Evolutionary conservation across 2,888 invertebrate species (phyloP).

Genomic region (Torymus texanus): DNA sequence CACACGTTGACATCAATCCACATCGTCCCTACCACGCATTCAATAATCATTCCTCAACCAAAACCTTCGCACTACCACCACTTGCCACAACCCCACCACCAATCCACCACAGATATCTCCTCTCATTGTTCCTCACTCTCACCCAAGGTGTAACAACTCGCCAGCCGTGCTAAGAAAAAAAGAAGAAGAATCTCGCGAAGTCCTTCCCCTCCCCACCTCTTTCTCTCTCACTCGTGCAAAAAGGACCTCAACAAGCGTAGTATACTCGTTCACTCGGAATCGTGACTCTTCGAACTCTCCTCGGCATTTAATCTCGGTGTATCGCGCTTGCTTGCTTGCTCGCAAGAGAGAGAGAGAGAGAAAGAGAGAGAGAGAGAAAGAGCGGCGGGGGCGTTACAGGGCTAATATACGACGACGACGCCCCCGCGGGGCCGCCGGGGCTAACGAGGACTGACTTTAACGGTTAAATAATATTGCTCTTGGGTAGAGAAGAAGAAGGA

Average conservation of each 20-base stretch:
- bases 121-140: neutral
- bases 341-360: conserved; percentile 5
- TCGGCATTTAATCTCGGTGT: conserved; percentile 65
- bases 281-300: conserved; percentile 39
- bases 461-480: conserved; percentile 69
- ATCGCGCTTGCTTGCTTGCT: conserved; percentile 47
- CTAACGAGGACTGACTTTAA: conserved; percentile 71
- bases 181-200: neutral
- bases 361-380: conserved; percentile 50
- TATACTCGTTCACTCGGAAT: neutral
- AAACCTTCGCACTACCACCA: too few species aligned
- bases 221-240: too few species aligned
- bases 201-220: too few species aligned
- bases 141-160: conserved; percentile 35
- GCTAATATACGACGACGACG: conserved; percentile 70
- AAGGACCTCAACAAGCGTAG: too few species aligned
- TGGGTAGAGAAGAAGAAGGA: conserved; percentile 2
- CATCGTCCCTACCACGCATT: too few species aligned
- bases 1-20: too few species aligned
- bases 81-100: too few species aligned
- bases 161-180: neutral
- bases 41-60: too few species aligned
- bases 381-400: conserved; percentile 67
- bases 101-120: too few species aligned
- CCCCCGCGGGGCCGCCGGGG: conserved; percentile 70